These are phyloP conservation scores for Pantelozetes paolii DNA, from an alignment of 2,888 invertebrate species.

Conservation along the genomic window DNA sequence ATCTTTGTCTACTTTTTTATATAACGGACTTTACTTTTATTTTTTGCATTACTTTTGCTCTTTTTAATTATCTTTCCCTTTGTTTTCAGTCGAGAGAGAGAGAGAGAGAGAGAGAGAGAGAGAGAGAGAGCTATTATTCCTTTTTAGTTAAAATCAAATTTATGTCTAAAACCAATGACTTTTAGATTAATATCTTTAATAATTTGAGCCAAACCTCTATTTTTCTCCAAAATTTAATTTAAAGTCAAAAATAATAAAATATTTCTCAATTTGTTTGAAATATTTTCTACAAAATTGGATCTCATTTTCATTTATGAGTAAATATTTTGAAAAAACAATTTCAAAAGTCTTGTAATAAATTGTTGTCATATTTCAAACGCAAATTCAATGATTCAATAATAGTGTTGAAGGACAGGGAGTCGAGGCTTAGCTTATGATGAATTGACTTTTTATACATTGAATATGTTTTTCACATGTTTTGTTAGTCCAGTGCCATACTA, in stretches of 20 bases:
- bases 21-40: neutral
- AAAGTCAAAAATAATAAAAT: no score
- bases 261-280: no score
- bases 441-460: neutral
- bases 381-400: neutral
- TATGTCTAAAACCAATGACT: no score
- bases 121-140: slow-evolving; percentile 27
- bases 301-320: no score
- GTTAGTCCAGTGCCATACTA: neutral
- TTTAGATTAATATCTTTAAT: no score
- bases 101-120: slow-evolving; percentile 32
- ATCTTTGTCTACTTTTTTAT: slow-evolving; percentile 6
- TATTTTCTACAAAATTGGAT: no score
- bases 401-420: neutral
- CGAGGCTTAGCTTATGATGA: neutral
- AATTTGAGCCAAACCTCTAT: no score
- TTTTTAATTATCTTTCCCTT: slow-evolving; percentile 27
- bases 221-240: no score
- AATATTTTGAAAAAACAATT: no score
- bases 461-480: neutral
- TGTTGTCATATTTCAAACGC: neutral
- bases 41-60: slow-evolving; percentile 23
- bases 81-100: neutral
- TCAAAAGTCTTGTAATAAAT: neutral
- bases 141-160: no score